Conservation (phyloP, 2,888 invertebrate species). For the Meandrusa payeni region DNA sequence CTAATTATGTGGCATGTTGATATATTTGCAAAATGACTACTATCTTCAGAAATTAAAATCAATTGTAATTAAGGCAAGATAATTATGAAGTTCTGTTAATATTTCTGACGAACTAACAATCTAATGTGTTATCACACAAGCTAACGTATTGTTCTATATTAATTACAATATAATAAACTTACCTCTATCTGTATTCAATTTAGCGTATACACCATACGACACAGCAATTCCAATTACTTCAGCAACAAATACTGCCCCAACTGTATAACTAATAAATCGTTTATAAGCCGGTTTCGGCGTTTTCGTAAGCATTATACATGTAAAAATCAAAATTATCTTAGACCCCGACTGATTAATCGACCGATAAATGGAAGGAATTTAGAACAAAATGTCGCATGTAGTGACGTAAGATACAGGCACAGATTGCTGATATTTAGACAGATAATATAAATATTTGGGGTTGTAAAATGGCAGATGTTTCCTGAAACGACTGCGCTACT, state of each 20-base stretch:
- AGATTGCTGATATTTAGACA: not conserved
- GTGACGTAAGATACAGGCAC: slow-evolving; percentile 42
- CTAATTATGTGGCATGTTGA: too few species aligned
- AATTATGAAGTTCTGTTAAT: too few species aligned
- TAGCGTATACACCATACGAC: slow-evolving; percentile 84
- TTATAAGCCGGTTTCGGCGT: slow-evolving; percentile 78
- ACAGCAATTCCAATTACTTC: slow-evolving; percentile 82
- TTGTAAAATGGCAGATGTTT: too few species aligned
- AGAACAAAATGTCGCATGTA: slow-evolving; percentile 36
- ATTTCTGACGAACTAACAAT: too few species aligned
- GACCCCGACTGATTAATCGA: slow-evolving; percentile 3
- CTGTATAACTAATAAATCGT: slow-evolving; percentile 74
- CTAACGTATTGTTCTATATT: too few species aligned
- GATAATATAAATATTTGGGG: too few species aligned
- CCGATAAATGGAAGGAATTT: slow-evolving; percentile 20
- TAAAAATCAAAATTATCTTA: slow-evolving; percentile 10
- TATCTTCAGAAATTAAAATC: too few species aligned
- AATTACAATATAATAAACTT: slow-evolving; percentile 31
- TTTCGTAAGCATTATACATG: slow-evolving; percentile 84
- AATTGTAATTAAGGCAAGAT: too few species aligned
- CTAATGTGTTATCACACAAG: too few species aligned
- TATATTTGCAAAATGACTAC: too few species aligned
- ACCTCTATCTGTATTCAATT: slow-evolving; percentile 87
- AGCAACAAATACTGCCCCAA: slow-evolving; percentile 77
- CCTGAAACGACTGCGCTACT: too few species aligned